Evolutionary conservation across 2,113 vertebrate genomes (phyloP).

Genomic region (Lophochroa leadbeateri): DNA sequence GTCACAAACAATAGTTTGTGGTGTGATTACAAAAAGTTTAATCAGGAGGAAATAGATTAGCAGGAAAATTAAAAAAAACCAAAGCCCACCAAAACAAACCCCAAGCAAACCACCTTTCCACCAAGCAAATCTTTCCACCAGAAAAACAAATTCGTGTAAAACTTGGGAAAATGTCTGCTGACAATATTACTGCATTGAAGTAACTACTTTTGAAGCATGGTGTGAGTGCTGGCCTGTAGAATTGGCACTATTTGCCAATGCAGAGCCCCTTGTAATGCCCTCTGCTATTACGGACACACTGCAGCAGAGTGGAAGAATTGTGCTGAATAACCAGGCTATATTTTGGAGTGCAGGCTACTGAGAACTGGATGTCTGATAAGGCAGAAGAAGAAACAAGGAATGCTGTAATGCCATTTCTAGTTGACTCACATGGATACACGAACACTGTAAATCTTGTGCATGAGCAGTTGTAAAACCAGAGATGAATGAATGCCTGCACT

Average conservation of each 20-base stretch:
- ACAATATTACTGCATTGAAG: neutral
- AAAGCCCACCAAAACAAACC: too few relatives aligned
- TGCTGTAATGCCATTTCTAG: neutral
- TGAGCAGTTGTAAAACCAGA: neutral
- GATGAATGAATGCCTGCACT: neutral
- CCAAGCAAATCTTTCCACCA: neutral
- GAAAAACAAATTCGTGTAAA: neutral
- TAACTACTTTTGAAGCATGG: neutral
- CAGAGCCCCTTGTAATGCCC: neutral
- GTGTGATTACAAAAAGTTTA: neutral
- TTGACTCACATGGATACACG: accelerated
- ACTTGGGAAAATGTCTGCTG: neutral
- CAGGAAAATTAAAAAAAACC: neutral
- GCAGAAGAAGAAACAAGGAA: neutral
- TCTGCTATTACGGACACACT: neutral
- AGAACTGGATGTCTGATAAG: neutral
- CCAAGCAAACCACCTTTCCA: neutral
- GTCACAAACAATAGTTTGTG: accelerated
- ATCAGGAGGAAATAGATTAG: neutral
- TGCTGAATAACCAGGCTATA: accelerated
- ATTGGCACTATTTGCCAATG: accelerated
- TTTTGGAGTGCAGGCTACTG: neutral
- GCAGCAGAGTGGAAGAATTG: neutral
- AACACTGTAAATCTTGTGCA: neutral
- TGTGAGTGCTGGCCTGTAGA: neutral